Conservation (phyloP, 2,888 invertebrate genomes). For the Meteorus cinctellus region DNA sequence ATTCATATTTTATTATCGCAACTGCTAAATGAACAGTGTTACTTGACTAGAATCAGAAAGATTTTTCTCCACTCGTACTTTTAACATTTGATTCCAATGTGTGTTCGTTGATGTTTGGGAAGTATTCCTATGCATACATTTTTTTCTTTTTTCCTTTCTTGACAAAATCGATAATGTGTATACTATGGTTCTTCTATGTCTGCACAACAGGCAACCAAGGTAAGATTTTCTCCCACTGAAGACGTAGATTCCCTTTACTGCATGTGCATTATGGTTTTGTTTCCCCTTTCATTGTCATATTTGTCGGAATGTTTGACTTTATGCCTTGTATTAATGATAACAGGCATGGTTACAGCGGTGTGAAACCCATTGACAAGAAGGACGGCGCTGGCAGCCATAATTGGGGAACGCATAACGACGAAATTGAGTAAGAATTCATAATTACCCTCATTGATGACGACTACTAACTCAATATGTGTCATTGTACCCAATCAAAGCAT, state of each 20-base stretch:
- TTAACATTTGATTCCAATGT: no score
- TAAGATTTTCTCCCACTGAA: slow-evolving; percentile 57
- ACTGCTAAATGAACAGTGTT: slow-evolving; percentile 13
- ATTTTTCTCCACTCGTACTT: background rate
- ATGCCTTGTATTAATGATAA: slow-evolving; percentile 69
- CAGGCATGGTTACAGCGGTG: slow-evolving; percentile 80
- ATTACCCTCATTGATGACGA: background rate
- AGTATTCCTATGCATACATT: background rate
- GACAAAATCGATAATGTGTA: background rate
- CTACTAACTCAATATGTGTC: background rate
- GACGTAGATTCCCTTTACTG: slow-evolving; percentile 27
- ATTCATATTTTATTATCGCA: slow-evolving; percentile 38
- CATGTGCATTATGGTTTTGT: slow-evolving; percentile 37
- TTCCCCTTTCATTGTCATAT: slow-evolving; percentile 15
- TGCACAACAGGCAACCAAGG: slow-evolving; percentile 65
- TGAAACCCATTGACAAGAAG: slow-evolving; percentile 94
- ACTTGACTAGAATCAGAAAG: background rate
- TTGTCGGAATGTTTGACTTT: slow-evolving; percentile 28
- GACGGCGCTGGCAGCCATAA: slow-evolving; percentile 96
- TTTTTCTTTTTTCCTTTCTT: slow-evolving; percentile 6
- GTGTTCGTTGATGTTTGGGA: background rate
- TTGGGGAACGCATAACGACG: slow-evolving; percentile 96
- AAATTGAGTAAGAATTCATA: slow-evolving; percentile 80
- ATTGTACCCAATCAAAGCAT: background rate
- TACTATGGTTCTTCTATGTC: slow-evolving; percentile 53